Evolutionary conservation across 2,113 vertebrate genomes (phyloP).

Genomic region (Pseudonaja textilis): DNA sequence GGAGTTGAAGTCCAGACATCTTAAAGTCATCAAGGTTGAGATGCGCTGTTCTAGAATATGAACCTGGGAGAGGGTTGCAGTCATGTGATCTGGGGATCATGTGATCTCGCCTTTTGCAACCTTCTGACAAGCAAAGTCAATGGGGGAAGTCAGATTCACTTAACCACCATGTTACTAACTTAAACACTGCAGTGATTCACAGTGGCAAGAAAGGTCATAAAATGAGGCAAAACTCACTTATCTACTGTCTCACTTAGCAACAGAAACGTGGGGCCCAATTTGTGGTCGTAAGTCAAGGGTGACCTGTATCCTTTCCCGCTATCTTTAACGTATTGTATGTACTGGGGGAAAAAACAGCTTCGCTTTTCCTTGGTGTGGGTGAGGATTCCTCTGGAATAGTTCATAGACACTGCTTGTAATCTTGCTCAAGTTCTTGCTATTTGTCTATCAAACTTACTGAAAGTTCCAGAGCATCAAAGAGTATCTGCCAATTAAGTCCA

Average conservation of each 20-base stretch:
- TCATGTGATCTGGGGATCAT: no score
- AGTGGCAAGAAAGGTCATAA: neutral
- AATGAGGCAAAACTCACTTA: neutral
- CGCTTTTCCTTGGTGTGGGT: neutral
- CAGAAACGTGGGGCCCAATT: no score
- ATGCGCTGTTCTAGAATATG: neutral
- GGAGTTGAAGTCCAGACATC: neutral
- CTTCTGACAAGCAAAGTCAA: neutral
- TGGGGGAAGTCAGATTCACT: neutral
- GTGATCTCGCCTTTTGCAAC: neutral
- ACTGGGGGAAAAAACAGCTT: accelerated
- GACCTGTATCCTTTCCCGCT: neutral
- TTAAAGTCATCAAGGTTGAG: neutral
- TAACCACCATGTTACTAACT: neutral
- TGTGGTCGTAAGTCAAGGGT: no score
- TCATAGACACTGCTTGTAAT: neutral
- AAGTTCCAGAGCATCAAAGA: neutral
- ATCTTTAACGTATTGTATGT: neutral
- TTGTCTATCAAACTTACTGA: neutral
- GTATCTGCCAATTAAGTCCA: neutral
- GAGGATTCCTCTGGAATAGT: neutral
- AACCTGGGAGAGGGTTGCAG: no score
- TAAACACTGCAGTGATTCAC: neutral
- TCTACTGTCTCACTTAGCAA: neutral
- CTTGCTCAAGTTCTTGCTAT: neutral